Conservation (phyloP, 2,888 invertebrate genomes). For the Nasonia oneida region DNA sequence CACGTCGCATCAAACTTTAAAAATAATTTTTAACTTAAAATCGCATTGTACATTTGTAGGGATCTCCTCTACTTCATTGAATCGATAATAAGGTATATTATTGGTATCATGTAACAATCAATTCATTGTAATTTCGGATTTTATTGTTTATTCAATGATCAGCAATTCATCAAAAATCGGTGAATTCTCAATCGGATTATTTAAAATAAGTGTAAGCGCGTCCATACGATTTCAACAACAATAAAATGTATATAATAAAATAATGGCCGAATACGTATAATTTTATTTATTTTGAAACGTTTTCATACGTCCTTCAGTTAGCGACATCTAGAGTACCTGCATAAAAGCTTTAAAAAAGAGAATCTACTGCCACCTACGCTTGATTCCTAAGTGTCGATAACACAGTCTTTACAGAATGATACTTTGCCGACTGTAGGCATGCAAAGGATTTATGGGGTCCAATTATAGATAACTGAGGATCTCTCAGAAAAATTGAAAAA, state of each 20-base stretch:
- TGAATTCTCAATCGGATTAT: too few species aligned
- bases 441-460: background rate
- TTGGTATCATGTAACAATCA: too few species aligned
- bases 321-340: conserved; percentile 1
- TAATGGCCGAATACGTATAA: too few species aligned
- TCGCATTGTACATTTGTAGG: background rate
- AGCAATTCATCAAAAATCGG: too few species aligned
- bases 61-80: too few species aligned
- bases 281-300: background rate
- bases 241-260: too few species aligned
- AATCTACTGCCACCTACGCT: conserved; percentile 8
- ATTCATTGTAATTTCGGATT: too few species aligned
- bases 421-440: conserved; percentile 16
- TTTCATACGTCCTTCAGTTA: background rate
- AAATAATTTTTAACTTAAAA: background rate
- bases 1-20: background rate
- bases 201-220: too few species aligned
- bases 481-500: too few species aligned
- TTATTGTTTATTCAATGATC: too few species aligned
- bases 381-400: background rate
- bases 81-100: too few species aligned
- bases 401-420: background rate
- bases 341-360: background rate
- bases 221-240: too few species aligned
- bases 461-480: background rate